Evolutionary conservation across 2,888 invertebrate species (phyloP).

Genomic region (Drosophila helvetica): DNA sequence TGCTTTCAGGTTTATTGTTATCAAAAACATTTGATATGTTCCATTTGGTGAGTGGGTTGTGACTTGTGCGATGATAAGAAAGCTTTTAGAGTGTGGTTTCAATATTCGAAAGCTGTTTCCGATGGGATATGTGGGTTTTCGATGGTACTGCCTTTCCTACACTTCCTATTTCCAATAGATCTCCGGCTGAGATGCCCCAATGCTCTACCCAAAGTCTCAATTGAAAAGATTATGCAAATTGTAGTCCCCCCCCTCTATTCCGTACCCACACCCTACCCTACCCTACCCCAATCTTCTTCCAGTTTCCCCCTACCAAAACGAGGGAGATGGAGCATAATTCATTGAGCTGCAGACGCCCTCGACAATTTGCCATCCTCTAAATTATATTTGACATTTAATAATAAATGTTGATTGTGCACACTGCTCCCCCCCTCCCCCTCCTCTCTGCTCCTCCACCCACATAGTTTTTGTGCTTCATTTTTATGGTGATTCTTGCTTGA

Average conservation of each 20-base stretch:
- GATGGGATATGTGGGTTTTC: neutral
- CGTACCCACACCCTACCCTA: neutral
- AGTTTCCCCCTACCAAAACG: conserved; percentile 13
- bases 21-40: conserved; percentile 14
- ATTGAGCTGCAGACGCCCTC: conserved; percentile 29
- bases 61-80: neutral
- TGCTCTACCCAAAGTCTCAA: conserved; percentile 13
- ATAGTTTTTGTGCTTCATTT: conserved; percentile 8
- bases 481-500: conserved; percentile 42
- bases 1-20: conserved; percentile 32
- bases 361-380: conserved; percentile 59
- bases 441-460: conserved; percentile 9
- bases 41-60: neutral
- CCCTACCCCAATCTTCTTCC: conserved; percentile 34
- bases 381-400: conserved; percentile 64
- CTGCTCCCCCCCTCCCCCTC: neutral
- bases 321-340: conserved; percentile 34
- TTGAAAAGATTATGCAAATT: conserved; percentile 51
- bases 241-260: neutral
- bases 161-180: neutral
- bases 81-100: neutral
- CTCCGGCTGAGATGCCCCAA: neutral
- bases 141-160: neutral
- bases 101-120: neutral
- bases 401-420: conserved; percentile 51